Conservation (phyloP, 1,140 invertebrate species). For the Pogonomyrmex barbatus region DNA sequence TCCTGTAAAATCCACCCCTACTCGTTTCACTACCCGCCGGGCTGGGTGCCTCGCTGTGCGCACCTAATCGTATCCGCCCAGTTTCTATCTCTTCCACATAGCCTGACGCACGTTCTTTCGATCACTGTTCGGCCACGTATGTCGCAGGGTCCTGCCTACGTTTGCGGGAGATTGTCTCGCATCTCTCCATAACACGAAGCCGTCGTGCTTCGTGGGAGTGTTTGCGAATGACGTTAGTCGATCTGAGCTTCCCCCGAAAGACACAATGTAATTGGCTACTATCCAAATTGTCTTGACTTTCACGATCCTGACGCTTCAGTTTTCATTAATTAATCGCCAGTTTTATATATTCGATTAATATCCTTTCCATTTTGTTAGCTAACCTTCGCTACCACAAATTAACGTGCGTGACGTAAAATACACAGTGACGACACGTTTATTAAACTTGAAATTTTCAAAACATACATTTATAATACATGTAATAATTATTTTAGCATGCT, state of each 20-base stretch:
- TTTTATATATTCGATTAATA: conserved; percentile 21
- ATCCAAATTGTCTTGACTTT: conserved; percentile 30
- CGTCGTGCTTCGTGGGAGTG: conserved; percentile 48
- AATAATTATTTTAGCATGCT: neutral
- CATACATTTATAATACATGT: neutral
- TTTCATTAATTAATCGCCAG: conserved; percentile 52
- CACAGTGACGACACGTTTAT: neutral
- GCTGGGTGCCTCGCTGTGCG: neutral
- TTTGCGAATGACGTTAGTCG: conserved; percentile 59
- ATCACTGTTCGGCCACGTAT: conserved; percentile 48
- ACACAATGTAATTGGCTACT: conserved; percentile 28
- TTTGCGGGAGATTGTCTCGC: conserved; percentile 4
- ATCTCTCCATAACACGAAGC: neutral
- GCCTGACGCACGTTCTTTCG: conserved; percentile 55
- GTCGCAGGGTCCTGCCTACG: conserved; percentile 31
- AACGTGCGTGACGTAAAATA: conserved; percentile 27
- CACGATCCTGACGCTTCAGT: neutral
- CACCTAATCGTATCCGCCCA: conserved; percentile 38
- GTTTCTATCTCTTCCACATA: conserved; percentile 43
- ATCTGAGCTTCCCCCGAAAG: conserved; percentile 13
- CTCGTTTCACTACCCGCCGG: conserved; percentile 5
- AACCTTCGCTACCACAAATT: conserved; percentile 19
- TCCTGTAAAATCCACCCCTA: conserved; percentile 13
- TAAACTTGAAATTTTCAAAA: conserved; percentile 10
- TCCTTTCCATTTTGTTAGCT: conserved; percentile 32